These are phyloP conservation scores for Willowsia nigromaculata DNA, from an alignment of 2,888 invertebrate genomes.

Conservation along the genomic window DNA sequence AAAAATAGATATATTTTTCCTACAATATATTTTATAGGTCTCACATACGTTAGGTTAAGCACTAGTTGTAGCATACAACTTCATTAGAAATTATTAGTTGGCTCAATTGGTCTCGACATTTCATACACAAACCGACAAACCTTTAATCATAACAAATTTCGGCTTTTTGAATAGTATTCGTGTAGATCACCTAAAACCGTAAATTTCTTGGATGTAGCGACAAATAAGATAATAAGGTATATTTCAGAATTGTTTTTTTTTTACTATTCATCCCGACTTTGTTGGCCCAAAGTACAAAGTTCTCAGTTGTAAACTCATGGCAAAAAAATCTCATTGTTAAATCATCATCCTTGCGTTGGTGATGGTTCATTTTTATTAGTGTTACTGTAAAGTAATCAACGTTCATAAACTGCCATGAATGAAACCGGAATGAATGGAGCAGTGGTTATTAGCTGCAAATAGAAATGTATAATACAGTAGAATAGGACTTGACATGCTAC, in stretches of 20 bases:
- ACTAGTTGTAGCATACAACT: neutral
- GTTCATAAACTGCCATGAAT: slow-evolving; percentile 32
- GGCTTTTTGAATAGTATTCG: slow-evolving; percentile 17
- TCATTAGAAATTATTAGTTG: neutral
- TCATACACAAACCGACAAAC: slow-evolving; percentile 8
- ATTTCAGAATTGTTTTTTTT: neutral
- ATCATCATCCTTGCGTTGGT: slow-evolving; percentile 36
- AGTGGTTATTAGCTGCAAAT: neutral
- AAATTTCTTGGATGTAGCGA: too few relatives aligned
- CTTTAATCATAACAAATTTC: neutral
- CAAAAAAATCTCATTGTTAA: slow-evolving; percentile 54
- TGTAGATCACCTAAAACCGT: too few relatives aligned
- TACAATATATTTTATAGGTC: slow-evolving; percentile 56
- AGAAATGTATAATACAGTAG: neutral
- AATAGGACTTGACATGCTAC: neutral
- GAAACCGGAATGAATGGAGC: slow-evolving; percentile 29
- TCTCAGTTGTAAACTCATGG: slow-evolving; percentile 68
- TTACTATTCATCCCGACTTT: slow-evolving; percentile 42
- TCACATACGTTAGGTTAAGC: too few relatives aligned
- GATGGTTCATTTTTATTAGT: slow-evolving; percentile 31
- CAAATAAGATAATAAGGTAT: too few relatives aligned
- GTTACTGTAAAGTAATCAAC: slow-evolving; percentile 3
- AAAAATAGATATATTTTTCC: slow-evolving; percentile 62
- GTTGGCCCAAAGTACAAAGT: slow-evolving; percentile 71
- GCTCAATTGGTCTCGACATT: neutral